A percentile compares a stretch with the other conserved stretches of the same genome.
These are phyloP conservation scores for Tachina grossa DNA, from an alignment of 2,888 invertebrate species.

Conservation along the genomic window DNA sequence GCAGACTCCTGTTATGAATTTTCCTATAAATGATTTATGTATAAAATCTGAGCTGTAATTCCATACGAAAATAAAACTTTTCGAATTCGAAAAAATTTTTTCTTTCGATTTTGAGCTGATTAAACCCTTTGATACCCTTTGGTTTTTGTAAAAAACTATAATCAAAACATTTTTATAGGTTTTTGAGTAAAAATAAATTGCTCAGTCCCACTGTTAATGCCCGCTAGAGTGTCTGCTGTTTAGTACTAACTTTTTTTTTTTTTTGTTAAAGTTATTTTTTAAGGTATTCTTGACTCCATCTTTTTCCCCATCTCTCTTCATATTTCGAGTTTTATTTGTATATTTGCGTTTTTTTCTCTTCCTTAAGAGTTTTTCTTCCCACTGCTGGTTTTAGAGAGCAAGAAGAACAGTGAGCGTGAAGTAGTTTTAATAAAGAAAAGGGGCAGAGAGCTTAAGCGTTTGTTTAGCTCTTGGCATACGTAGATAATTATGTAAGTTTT, in stretches of 20 bases:
- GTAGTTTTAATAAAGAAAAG: background rate
- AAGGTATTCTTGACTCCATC: background rate
- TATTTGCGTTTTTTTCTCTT: background rate
- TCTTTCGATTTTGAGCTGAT: background rate
- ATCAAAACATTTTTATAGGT: no score
- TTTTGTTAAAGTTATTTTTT: background rate
- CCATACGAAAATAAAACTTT: no score
- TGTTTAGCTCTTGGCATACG: constrained; percentile 17
- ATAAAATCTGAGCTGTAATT: no score
- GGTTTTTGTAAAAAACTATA: background rate
- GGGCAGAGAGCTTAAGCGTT: background rate
- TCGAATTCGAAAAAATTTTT: no score
- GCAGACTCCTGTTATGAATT: no score
- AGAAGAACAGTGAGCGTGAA: background rate
- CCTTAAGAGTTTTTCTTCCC: background rate
- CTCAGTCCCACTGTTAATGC: constrained; percentile 26
- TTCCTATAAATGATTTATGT: no score
- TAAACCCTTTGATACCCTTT: no score
- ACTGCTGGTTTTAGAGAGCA: background rate
- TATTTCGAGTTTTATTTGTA: background rate
- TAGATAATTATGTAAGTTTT: constrained; percentile 21
- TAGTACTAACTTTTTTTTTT: background rate
- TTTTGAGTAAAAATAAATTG: background rate
- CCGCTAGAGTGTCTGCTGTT: constrained; percentile 46
- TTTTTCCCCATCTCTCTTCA: background rate